Percentiles rank a stretch among this genome's conserved stretches.
These are phyloP conservation scores for Ascaphus truei DNA, from an alignment of 2,113 vertebrate species.

Conservation along the genomic window DNA sequence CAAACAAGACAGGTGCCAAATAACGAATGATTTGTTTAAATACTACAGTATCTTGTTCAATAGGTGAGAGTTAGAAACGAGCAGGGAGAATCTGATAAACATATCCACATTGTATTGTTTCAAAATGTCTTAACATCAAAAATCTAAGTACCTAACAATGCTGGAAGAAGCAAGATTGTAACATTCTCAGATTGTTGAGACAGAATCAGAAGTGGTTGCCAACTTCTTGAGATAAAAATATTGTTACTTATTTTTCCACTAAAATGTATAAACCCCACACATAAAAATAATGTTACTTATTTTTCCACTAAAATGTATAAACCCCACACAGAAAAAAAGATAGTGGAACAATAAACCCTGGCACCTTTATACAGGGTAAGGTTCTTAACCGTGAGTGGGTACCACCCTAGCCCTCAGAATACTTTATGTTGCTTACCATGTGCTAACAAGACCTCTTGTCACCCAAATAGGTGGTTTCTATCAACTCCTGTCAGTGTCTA, in stretches of 20 bases:
- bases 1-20: constrained; percentile 1
- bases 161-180: neutral
- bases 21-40: constrained; percentile 23
- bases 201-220: constrained; percentile 1
- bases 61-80: constrained; percentile 1
- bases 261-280: too few relatives aligned
- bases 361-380: too few relatives aligned
- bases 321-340: too few relatives aligned
- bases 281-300: too few relatives aligned
- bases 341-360: too few relatives aligned
- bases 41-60: constrained; percentile 20
- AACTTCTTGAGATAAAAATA: neutral
- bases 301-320: too few relatives aligned
- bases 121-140: neutral
- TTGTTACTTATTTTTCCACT: neutral
- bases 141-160: constrained; percentile 5
- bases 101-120: constrained; percentile 9
- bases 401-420: too few relatives aligned
- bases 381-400: too few relatives aligned
- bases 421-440: too few relatives aligned
- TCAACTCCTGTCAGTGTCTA: too few relatives aligned
- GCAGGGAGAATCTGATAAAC: constrained; percentile 12
- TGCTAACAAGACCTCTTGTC: too few relatives aligned
- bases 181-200: constrained; percentile 21
- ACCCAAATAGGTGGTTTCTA: too few relatives aligned